Evolutionary conservation across 2,888 invertebrate species (phyloP), one percentile per base, ranked within the genome.

Genomic region (Lasioglossum vierecki): DNA sequence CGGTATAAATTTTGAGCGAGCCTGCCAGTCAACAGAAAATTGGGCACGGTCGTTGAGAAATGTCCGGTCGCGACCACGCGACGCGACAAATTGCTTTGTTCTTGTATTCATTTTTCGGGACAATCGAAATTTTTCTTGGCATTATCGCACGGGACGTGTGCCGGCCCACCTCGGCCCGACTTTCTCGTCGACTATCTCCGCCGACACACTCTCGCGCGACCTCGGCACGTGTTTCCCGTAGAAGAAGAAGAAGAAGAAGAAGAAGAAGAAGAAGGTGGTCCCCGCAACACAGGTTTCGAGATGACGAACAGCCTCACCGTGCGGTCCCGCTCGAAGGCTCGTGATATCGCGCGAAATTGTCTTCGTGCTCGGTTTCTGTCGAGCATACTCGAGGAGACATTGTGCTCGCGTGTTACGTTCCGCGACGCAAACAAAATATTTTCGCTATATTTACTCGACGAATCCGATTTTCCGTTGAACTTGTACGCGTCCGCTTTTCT

Each of bases 281-380:
- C 63, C 49, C 76, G 26, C 57, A 60, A n/a, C 66, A 63, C 70
- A 75, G 83, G 79, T 44, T 63, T 73, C 79, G 72, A 76, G 84
- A 87, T 86, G 87, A 87, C 86, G 84, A 86, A 87, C 84, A 86
- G 77, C 84, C 83, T 53, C 63, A 60, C 30, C 87, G 83, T 84
- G 83, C 78, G 80, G 72, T 66, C 63, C 63, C 46, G 63, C 78
- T 79, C 82, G 79, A 82, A 76, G 81, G 80, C 81, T 75, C 79
- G 84, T 63, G 84, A 82, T 78, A 79, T 79, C 82, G 72, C 78
- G 79, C 71, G 81, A 87, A 87, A 87, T 86, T 86, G 87, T 86
- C 84, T 79, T 81, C 87, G 79, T 53, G 76, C 78, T 39, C 35
- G 76, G 78, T 86, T 80, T 76, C 79, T 63, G 39, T 76, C 63